A percentile compares a stretch with the other conserved stretches of the same genome.
Conservation (phyloP, 2,113 vertebrate genomes). For the Prionailurus bengalensis region DNA sequence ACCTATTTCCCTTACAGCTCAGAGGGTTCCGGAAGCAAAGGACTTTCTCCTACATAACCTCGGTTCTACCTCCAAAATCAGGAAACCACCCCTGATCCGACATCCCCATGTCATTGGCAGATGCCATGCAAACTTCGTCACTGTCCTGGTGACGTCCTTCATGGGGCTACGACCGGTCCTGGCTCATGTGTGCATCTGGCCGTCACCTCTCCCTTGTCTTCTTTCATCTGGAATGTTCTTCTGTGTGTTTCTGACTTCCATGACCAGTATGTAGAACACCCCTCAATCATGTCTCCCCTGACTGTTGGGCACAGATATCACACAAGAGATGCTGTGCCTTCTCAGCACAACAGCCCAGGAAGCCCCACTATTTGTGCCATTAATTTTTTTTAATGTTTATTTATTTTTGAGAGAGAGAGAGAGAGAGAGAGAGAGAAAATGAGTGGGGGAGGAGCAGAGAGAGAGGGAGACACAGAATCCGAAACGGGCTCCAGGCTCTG, state of each 20-base stretch:
- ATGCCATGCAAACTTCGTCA: background rate
- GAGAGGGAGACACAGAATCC: too few relatives aligned
- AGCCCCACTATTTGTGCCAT: background rate
- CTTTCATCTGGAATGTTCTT: background rate
- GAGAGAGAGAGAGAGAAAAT: too few relatives aligned
- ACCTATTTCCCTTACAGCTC: background rate
- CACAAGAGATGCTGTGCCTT: background rate
- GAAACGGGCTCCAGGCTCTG: too few relatives aligned
- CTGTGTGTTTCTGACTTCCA: background rate
- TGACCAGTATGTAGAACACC: background rate
- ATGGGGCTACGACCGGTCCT: rapidly evolving
- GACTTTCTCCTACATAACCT: background rate
- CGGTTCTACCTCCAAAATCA: background rate
- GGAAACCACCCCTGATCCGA: background rate
- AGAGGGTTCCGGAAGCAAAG: background rate
- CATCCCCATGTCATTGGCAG: background rate
- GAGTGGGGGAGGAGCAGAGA: too few relatives aligned
- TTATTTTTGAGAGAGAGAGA: too few relatives aligned
- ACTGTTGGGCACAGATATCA: background rate
- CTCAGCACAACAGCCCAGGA: background rate
- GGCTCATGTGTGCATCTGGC: background rate
- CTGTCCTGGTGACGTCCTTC: background rate
- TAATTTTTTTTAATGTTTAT: background rate
- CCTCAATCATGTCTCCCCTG: background rate
- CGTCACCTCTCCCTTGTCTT: rapidly evolving